These are phyloP conservation scores for Trachelus troglodyta DNA, from an alignment of 2,888 invertebrate genomes.

Conservation along the genomic window DNA sequence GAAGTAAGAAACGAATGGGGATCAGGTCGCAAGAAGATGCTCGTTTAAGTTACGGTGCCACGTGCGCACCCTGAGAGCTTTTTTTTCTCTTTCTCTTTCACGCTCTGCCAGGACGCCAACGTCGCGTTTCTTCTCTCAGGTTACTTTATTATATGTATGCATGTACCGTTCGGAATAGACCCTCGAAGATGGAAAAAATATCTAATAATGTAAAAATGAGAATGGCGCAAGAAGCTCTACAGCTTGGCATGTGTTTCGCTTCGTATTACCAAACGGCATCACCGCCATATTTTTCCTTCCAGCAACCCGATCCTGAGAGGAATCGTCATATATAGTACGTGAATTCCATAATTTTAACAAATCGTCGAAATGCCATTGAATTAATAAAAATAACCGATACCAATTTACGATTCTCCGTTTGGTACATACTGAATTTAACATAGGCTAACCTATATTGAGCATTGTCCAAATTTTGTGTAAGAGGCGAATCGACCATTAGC, in stretches of 20 bases:
- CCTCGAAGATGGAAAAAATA: conserved; percentile 37
- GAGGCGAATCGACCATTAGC: not conserved
- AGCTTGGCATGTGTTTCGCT: conserved; percentile 40
- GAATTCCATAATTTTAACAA: not conserved
- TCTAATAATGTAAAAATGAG: conserved; percentile 44
- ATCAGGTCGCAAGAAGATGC: conserved; percentile 1
- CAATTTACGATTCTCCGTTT: conserved; percentile 22
- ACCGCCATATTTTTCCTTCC: conserved; percentile 19
- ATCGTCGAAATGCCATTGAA: not conserved
- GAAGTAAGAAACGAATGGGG: not conserved
- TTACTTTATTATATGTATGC: conserved; percentile 30
- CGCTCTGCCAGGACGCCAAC: conserved; percentile 8
- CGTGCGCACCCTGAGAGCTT: conserved; percentile 19
- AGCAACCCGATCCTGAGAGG: conserved; percentile 42
- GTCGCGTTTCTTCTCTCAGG: conserved; percentile 24
- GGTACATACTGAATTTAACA: not conserved
- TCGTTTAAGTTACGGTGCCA: conserved; percentile 9
- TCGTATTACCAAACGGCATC: conserved; percentile 51
- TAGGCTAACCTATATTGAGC: not conserved
- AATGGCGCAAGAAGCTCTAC: conserved; percentile 13
- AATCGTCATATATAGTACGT: not conserved
- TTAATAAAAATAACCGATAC: conserved; percentile 23
- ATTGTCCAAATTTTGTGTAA: not conserved
- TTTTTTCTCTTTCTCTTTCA: conserved; percentile 18
- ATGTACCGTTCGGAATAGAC: conserved; percentile 21